Evolutionary conservation across 2,797 vertebrate species (phyloP), one percentile per base, ranked within the genome.

Genomic region (Halcyon leucocephala): DNA sequence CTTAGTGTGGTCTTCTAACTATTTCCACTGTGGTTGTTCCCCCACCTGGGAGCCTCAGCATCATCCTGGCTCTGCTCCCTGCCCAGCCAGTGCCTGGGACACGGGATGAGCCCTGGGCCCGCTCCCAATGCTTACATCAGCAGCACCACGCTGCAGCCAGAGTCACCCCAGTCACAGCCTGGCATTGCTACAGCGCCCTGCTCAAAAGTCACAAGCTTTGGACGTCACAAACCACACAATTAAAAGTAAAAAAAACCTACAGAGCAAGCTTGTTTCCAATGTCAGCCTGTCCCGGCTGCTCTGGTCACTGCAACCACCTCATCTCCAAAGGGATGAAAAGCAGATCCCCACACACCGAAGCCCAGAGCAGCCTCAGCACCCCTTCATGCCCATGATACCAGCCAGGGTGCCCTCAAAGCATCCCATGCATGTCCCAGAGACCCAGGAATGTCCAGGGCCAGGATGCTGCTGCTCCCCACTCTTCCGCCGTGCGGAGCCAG

Each of bases 151-250:
- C 52, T 35, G 77, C 28, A 41, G 25, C 52, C 29, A 6, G 54
- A 65, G 71, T 46, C 83, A 31, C 73, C 5, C 85, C 74, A 14
- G 84, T 54, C 77, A 46, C 61, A 26, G 70, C 76, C 73, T 60
- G 93, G 91, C 96, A 76, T 44, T 18, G 29, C 80, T 57, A 25
- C 95, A 94, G 93, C 14, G 1, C 29, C 79, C 91, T 93, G 83
- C 96, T 93, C 96, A 86, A 76, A 95, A 96, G 95, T 88, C 88
- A 95, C 90, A 88, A 70, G 94, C 90, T 62, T 58, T 10, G 92
- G 73, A 88, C 90, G 70, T 94, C 94, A 96, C 66, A 25, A 89
- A 76, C 77, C 42, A 29, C 93, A 96, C 91, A 92, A 77, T 82
- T 81, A 65, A 57, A 91, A 51, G 82, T 15, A 31, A 89, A 82